Base-by-base conservation (phyloP, 2,888 invertebrate species). In the Ypsolopha sequella region DNA sequence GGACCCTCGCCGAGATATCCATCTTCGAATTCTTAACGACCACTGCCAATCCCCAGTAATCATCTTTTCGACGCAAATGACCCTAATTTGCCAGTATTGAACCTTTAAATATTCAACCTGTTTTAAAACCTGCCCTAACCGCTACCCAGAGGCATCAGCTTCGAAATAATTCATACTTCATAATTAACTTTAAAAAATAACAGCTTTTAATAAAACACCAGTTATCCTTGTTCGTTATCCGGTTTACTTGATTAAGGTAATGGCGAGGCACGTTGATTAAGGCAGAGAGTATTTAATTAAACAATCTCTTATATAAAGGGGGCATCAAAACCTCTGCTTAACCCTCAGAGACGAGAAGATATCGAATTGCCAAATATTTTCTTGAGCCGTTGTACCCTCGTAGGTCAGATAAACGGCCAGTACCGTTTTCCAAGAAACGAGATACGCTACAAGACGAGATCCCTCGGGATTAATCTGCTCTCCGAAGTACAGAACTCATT, bases 351-450 rank as follows among this genome's bases (percentile, higher is more conserved):
- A 63, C 58, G 57, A n/a, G 14, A 7, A 63, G 64, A 67, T 69
- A 73, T 73, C 62, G 63, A 66, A 68, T 71, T 69, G 63, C 63
- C 61, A 58, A 71, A 69, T 67, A 67, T 67, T 64, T 69, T 62
- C 57, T 56, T 56, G 54, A 36, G 60, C 56, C 53, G 44, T 50
- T 43, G 35, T 48, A 45, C 48, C 48, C 53, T 52, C 50, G 48
- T 34, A 53, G 60, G 59, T 63, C 58, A 62, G 58, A 62, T 70
- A 61, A 65, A 65, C 59, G 63, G 60, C 56, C 59, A 56, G 58
- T 35, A 50, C 11, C 59, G 59, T 62, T 66, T 64, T 63, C 62
- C 54, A 57, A 58, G 58, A 60, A 65, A 61, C 61, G 55, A 61
- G 58, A 61, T 61, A 58, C 54, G 56, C 56, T 58, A 51, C 41